These are phyloP conservation scores for Antedon mediterranea DNA, from an alignment of 53 echinoderm and acorn worm species.

Conservation along the genomic window DNA sequence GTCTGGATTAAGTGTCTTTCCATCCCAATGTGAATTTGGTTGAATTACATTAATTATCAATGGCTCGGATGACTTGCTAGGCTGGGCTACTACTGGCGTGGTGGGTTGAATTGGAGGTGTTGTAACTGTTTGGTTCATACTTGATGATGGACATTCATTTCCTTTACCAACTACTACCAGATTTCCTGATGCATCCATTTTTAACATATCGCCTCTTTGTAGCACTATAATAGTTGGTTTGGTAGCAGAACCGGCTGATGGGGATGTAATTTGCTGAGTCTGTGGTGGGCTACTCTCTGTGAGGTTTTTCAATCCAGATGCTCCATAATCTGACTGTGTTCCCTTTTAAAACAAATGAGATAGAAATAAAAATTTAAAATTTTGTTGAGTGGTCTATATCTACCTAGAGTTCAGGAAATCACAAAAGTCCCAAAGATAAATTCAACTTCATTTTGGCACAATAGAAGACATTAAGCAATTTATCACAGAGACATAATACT, in stretches of 20 bases:
- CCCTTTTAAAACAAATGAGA: neutral
- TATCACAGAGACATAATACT: too few relatives aligned
- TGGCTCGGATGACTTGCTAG: neutral
- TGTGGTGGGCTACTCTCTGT: neutral
- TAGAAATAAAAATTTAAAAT: too few relatives aligned
- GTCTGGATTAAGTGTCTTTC: neutral
- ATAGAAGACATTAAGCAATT: too few relatives aligned
- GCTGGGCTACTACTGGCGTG: neutral
- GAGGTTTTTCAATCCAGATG: too few relatives aligned
- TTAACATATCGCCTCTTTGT: constrained; percentile 75
- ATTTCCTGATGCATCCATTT: constrained; percentile 68
- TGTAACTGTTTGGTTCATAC: constrained; percentile 21
- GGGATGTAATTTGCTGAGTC: neutral
- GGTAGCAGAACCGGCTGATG: neutral
- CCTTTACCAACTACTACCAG: constrained; percentile 54
- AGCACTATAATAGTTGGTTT: constrained; percentile 70
- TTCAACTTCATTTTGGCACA: too few relatives aligned
- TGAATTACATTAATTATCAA: neutral
- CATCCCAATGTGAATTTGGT: neutral
- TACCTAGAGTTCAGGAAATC: too few relatives aligned
- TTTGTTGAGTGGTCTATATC: too few relatives aligned
- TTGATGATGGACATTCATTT: constrained; percentile 5
- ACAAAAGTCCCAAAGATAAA: too few relatives aligned
- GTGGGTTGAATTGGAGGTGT: constrained; percentile 10
- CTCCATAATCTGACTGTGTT: neutral